These are phyloP conservation scores for Eubucco bourcierii DNA, from an alignment of 2,113 vertebrate species.

Conservation along the genomic window DNA sequence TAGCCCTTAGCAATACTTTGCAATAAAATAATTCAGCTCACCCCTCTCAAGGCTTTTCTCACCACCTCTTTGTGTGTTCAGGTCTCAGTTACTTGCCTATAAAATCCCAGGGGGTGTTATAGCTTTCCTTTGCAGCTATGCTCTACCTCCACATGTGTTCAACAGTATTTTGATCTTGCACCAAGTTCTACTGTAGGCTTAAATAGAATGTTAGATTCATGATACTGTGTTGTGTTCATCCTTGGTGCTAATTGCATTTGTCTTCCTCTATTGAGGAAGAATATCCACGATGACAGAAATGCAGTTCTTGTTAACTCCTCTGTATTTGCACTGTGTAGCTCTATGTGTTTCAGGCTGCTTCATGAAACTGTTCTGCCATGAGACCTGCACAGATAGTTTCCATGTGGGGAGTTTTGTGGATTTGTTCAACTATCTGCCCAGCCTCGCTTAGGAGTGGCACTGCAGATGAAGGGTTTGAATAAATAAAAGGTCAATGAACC, in stretches of 20 bases:
- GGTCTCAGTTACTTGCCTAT: background rate
- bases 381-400: background rate
- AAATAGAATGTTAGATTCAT: background rate
- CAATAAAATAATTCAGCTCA: background rate
- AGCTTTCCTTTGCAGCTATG: background rate
- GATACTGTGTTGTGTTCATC: background rate
- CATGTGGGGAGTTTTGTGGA: background rate
- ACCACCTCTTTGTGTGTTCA: background rate
- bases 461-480: background rate
- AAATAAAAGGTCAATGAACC: background rate
- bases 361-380: background rate
- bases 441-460: background rate
- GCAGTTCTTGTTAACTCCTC: background rate
- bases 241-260: background rate
- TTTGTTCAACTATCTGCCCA: rapidly evolving
- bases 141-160: background rate
- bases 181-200: background rate
- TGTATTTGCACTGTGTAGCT: background rate
- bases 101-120: background rate
- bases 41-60: background rate
- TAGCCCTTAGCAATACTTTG: background rate
- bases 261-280: background rate
- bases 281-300: background rate
- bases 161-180: background rate
- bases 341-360: background rate